Percentiles rank a stretch among this genome's conserved stretches.
Conservation (phyloP, 92 coral and sea anemone genomes). For the Porites cylindrica region DNA sequence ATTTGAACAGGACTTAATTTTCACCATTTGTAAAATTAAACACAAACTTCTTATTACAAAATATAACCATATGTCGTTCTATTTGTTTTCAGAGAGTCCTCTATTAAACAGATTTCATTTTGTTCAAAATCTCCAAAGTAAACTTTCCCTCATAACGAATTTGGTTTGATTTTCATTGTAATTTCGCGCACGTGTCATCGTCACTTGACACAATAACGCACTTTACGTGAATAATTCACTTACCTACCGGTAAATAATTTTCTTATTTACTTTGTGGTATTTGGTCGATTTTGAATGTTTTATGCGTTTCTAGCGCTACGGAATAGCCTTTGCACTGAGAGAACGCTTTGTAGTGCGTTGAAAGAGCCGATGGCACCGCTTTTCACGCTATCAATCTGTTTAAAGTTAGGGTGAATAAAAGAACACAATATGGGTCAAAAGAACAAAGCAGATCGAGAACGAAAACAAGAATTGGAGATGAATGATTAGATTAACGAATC, state of each 20-base stretch:
- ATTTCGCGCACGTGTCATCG: slow-evolving; percentile 39
- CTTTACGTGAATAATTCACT: slow-evolving; percentile 46
- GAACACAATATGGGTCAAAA: slow-evolving; percentile 17
- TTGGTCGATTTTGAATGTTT: not conserved
- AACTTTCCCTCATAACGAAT: slow-evolving; percentile 32
- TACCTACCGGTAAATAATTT: slow-evolving; percentile 16
- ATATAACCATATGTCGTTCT: slow-evolving; percentile 45
- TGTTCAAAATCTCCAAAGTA: slow-evolving; percentile 40
- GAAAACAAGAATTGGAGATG: slow-evolving; percentile 27
- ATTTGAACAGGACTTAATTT: slow-evolving; percentile 26
- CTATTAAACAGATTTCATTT: slow-evolving; percentile 37
- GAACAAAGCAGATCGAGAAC: slow-evolving; percentile 15
- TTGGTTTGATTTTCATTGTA: slow-evolving; percentile 35
- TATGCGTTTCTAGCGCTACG: not conserved
- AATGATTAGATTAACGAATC: slow-evolving; percentile 42
- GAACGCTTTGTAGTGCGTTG: not conserved
- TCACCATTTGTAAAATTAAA: slow-evolving; percentile 18
- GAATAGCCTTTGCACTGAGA: not conserved
- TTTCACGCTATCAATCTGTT: slow-evolving; percentile 22
- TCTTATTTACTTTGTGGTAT: not conserved
- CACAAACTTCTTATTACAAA: slow-evolving; percentile 35
- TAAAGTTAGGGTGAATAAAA: slow-evolving; percentile 23
- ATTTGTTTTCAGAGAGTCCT: slow-evolving; percentile 23
- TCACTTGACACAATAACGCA: slow-evolving; percentile 44
- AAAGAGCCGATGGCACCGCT: not conserved